Conservation (phyloP, 2,888 invertebrate species). For the Dicranocentrus wangi region DNA sequence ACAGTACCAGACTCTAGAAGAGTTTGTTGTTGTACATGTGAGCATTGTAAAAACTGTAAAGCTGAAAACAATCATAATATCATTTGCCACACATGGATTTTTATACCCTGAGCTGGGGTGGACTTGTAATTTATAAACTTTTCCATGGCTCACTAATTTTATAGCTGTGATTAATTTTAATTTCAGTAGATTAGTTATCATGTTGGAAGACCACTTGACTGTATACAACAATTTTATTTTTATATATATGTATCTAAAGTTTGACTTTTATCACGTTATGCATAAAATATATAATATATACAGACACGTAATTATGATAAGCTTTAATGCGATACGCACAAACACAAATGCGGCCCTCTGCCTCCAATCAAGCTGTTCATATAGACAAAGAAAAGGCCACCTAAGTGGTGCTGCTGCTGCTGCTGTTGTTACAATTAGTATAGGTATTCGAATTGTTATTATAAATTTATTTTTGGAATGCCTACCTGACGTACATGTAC, state of each 20-base stretch:
- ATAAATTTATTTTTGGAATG: not conserved
- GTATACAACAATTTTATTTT: not conserved
- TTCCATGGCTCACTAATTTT: constrained; percentile 64
- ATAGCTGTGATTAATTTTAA: constrained; percentile 58
- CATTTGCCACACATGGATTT: not conserved
- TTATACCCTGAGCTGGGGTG: not conserved
- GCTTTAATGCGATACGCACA: constrained; percentile 10
- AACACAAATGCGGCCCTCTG: not conserved
- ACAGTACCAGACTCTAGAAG: constrained; percentile 4
- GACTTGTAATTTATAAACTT: constrained; percentile 30
- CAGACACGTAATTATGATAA: constrained; percentile 22
- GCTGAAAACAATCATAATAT: constrained; percentile 7
- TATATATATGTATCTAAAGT: not conserved
- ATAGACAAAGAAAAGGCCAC: not conserved
- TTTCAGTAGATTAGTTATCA: constrained; percentile 54
- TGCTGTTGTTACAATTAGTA: not conserved
- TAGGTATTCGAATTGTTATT: not conserved
- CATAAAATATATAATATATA: constrained; percentile 34
- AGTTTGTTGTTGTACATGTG: too few relatives aligned
- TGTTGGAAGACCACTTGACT: constrained; percentile 34
- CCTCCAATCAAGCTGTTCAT: constrained; percentile 27
- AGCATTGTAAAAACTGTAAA: not conserved
- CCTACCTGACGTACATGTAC: not conserved
- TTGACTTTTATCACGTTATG: constrained; percentile 9
- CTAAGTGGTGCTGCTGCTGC: not conserved